A percentile compares a stretch with the other conserved stretches of the same genome.
phyloP scores from a whole-genome alignment of 2,888 invertebrate species.

The Urechis unicinctus region DNA sequence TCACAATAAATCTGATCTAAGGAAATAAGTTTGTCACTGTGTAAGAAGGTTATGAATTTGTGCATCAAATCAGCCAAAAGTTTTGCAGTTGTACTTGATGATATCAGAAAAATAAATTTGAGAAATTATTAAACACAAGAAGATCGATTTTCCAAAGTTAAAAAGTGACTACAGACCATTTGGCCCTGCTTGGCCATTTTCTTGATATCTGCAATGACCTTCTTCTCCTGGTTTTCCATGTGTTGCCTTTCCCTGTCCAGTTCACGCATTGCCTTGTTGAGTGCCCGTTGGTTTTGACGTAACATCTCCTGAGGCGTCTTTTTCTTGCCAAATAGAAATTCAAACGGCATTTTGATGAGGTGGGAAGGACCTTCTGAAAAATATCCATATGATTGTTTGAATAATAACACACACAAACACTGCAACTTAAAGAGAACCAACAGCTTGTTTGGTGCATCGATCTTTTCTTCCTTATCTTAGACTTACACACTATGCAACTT shows the following conservation, averaged over 20 bases:
- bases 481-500: too few relatives aligned
- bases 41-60: too few relatives aligned
- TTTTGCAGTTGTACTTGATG: too few relatives aligned
- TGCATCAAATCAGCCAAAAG: too few relatives aligned
- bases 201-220: conserved; percentile 95
- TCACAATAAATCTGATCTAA: too few relatives aligned
- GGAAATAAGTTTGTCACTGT: too few relatives aligned
- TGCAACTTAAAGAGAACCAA: too few relatives aligned
- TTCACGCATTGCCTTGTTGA: conserved; percentile 97
- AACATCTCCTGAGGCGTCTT: conserved; percentile 97
- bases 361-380: too few relatives aligned
- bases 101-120: not conserved
- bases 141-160: not conserved
- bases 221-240: conserved; percentile 99
- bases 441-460: too few relatives aligned
- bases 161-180: conserved; percentile 64
- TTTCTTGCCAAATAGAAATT: conserved; percentile 80
- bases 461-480: too few relatives aligned
- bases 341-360: conserved; percentile 46
- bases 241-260: conserved; percentile 82
- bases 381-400: too few relatives aligned
- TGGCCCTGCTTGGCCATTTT: conserved; percentile 98
- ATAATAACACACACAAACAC: too few relatives aligned
- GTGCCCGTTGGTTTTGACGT: conserved; percentile 92
- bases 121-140: not conserved